Evolutionary conservation across 1,140 invertebrate species (phyloP), one percentile per base, ranked within the genome.

Genomic region (Physella acuta): DNA sequence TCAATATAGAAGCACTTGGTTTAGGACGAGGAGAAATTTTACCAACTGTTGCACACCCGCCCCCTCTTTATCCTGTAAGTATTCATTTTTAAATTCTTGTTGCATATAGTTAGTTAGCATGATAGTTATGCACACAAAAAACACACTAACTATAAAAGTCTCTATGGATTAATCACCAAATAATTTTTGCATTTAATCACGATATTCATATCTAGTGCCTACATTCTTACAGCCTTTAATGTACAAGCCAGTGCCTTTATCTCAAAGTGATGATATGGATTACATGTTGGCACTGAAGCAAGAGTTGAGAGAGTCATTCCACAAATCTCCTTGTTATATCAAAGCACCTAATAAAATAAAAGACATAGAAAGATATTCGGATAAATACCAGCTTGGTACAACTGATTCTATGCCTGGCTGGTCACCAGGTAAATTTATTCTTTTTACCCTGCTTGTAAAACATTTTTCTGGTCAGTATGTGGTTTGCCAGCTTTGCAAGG

Each of bases 341-440:
- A 78, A 81, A 74, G 78, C 85, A 44, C 75, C 80, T 65, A 81
- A 86, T 44, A 79, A 85, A 44, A 88, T 88, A 72, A 88, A 87
- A 75, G 88, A 90, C 56, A 87, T 91, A 16, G 88, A 91, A 75
- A 84, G 90, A 26, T 89, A 89, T 79, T 90, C 90, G 0, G 90
- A 91, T 75, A 87, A 88, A 71, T 88, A 90, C 75, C 86, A 89
- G 51, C 34, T 73, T 0, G 73, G 68, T 33, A 60, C 74, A 39
- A 52, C 70, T 33, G 79, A 82, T 30, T 56, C 49, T 30, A 37
- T 62, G 14, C 36, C 17, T 24, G 71, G 67, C 14, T 81, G 75
- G 76, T 68, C 68, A 33, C 79, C 80, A 75, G 79, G 79, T 82
- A 65, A 8, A 34, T 44, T n/a, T n/a, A n/a, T n/a, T n/a, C n/a